Conservation (phyloP, 64 coral and sea anemone species). For the Pachyseris speciosa region DNA sequence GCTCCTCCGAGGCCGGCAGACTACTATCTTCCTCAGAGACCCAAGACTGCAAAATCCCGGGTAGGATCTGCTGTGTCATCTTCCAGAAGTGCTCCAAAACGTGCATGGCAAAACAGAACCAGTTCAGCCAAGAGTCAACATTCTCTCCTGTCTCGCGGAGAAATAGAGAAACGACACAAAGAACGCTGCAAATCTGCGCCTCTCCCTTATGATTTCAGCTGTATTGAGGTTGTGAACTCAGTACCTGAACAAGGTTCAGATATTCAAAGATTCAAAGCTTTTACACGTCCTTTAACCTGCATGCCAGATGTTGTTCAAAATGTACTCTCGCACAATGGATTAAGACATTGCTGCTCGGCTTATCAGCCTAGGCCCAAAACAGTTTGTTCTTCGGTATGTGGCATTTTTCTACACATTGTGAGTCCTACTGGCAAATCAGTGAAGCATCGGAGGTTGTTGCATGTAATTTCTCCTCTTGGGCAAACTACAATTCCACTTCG, state of each 20-base stretch:
- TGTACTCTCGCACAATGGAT: conserved; percentile 87
- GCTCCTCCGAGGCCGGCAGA: conserved; percentile 57
- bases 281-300: conserved; percentile 87
- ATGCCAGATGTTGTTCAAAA: conserved; percentile 93
- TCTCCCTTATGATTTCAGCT: conserved; percentile 89
- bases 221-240: conserved; percentile 58
- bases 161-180: conserved; percentile 61
- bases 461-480: too few relatives aligned
- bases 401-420: background rate
- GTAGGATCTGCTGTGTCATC: conserved; percentile 17
- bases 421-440: background rate
- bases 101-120: conserved; percentile 89
- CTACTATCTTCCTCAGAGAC: conserved; percentile 19
- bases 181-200: conserved; percentile 90
- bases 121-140: conserved; percentile 72
- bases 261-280: conserved; percentile 70
- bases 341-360: conserved; percentile 93
- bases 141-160: conserved; percentile 82
- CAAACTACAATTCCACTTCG: too few relatives aligned
- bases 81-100: conserved; percentile 63
- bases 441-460: too few relatives aligned
- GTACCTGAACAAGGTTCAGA: conserved; percentile 82
- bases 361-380: conserved; percentile 69
- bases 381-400: conserved; percentile 71
- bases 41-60: conserved; percentile 19